Percentiles rank a stretch among this genome's conserved stretches.
phyloP scores from a whole-genome alignment of 2,888 invertebrate species.

The Mesopsocus fuscifrons region DNA sequence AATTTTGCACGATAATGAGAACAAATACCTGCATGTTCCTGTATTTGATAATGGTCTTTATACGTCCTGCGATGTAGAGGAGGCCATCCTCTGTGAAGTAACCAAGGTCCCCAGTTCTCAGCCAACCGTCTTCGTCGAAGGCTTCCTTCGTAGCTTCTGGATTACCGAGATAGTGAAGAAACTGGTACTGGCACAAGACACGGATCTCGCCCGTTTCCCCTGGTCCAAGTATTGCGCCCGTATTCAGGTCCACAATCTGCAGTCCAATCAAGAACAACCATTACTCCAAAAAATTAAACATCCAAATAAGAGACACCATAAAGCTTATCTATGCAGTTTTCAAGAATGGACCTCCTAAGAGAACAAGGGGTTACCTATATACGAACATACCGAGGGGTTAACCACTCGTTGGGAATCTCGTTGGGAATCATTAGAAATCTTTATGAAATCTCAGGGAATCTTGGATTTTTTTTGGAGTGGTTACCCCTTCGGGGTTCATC shows the following conservation, averaged over 20 bases:
- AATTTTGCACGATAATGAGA: too few relatives aligned
- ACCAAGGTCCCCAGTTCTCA: background rate
- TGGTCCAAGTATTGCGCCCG: background rate
- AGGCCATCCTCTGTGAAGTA: background rate
- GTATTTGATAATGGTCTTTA: slow-evolving; percentile 6
- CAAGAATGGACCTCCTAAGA: too few relatives aligned
- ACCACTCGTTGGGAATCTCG: too few relatives aligned
- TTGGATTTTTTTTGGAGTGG: too few relatives aligned
- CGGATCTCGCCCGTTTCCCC: slow-evolving; percentile 2
- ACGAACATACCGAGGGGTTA: too few relatives aligned
- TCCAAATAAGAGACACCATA: too few relatives aligned
- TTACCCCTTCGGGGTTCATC: too few relatives aligned
- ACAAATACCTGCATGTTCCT: background rate
- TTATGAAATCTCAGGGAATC: too few relatives aligned
- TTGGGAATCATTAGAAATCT: too few relatives aligned
- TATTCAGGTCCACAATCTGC: slow-evolving; percentile 1
- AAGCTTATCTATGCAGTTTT: too few relatives aligned
- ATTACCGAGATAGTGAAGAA: background rate
- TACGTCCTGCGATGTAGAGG: background rate
- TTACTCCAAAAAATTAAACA: background rate
- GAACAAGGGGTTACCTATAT: too few relatives aligned
- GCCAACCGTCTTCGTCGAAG: slow-evolving; percentile 4
- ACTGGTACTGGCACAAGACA: background rate
- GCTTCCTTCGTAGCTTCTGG: background rate
- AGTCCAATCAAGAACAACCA: background rate